Evolutionary conservation across 2,888 invertebrate genomes (phyloP), one percentile per base, ranked within the genome.

Genomic region (Diarsia mendica): DNA sequence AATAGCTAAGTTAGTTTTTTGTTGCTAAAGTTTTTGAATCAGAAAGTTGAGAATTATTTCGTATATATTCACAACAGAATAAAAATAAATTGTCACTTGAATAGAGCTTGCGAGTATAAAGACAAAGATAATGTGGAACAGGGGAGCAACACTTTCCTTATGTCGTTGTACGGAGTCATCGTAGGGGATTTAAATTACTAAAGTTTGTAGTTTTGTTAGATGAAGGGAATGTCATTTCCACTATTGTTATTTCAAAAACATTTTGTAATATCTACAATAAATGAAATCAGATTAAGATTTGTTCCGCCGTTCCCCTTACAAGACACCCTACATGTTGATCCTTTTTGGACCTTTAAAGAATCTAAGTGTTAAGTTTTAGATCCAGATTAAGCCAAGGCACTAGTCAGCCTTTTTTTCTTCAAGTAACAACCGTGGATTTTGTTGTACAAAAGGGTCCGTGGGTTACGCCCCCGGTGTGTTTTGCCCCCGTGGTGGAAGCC

Each of bases 21-120:
- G 44, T 67, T 73, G 33, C 9, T 3, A 68, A 84, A 75, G 63
- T 75, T 83, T 72, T 74, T 39, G 18, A 55, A 60, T 65, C 11
- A 72, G 11, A 67, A 72, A 72, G 13, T 73, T 78, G 10, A 33
- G 28, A 1, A 58, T 49, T 60, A 60, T 55, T 65, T 39, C 2
- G 15, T 51, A 3, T 39, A 13, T 23, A 6, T 72, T 60, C 44
- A 58, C 13, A 66, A 65, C 33, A 72, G 51, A 70, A 76, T 69
- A 72, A 64, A 80, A 64, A 76, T 65, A 46, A 66, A 73, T 51
- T 33, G 44, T 44, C 13, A 9, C 20, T 9, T 13, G 33, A n/a
- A 65, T 20, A 33, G 18, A 46, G 46, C n/a, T 33, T 46, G 3
- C 51, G 11, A 49, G 15, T 67, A 49, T 23, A 64, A 60, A n/a